Conservation (phyloP, 2,113 vertebrate species). For the Megalops atlanticus region DNA sequence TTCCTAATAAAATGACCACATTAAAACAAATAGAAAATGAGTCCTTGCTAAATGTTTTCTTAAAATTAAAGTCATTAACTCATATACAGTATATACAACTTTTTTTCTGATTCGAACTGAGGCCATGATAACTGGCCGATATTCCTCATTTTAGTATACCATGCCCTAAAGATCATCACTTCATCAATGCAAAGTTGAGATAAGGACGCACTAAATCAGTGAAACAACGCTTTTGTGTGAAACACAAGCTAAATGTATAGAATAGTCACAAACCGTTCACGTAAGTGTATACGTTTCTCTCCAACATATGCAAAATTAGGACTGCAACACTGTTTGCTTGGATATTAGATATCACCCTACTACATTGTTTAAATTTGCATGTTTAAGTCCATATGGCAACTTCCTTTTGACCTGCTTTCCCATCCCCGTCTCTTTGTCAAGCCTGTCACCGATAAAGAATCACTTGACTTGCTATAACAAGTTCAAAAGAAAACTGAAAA, state of each 20-base stretch:
- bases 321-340: slow-evolving; percentile 61
- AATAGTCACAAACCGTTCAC: slow-evolving; percentile 3
- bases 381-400: slow-evolving; percentile 92
- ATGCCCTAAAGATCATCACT: too few species aligned
- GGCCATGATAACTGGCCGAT: too few species aligned
- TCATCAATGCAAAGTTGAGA: too few species aligned
- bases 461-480: slow-evolving; percentile 98
- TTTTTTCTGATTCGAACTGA: too few species aligned
- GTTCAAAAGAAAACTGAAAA: slow-evolving; percentile 96
- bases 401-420: slow-evolving; percentile 96
- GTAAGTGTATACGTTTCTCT: not conserved
- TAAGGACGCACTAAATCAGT: too few species aligned
- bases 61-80: too few species aligned
- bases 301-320: slow-evolving; percentile 40
- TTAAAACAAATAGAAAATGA: not conserved
- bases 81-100: not conserved
- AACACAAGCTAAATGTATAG: slow-evolving; percentile 12
- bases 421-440: slow-evolving; percentile 90
- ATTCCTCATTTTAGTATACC: too few species aligned
- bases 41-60: not conserved
- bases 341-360: slow-evolving; percentile 64
- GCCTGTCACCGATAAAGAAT: slow-evolving; percentile 98
- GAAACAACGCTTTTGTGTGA: not conserved
- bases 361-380: slow-evolving; percentile 87
- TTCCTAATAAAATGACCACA: not conserved